Percentiles rank a stretch among this genome's conserved stretches.
Evolutionary conservation across 2,888 invertebrate genomes (phyloP).

Genomic region (Lepas anatifera): DNA sequence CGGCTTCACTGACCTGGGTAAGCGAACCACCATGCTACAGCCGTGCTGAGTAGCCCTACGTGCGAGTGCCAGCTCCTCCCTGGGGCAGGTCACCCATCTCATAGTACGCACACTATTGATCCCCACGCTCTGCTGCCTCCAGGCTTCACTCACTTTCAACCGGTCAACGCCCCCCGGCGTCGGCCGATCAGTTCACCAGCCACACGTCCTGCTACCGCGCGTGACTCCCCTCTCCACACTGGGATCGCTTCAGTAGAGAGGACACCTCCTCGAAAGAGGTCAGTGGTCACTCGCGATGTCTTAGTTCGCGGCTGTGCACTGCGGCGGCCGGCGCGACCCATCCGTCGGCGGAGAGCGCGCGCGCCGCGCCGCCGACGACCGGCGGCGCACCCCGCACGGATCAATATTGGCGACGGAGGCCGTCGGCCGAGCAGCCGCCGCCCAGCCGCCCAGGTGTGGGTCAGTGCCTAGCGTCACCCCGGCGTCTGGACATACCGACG

Average conservation of each 20-base stretch:
- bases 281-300: too few relatives aligned
- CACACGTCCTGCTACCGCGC: too few relatives aligned
- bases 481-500: too few relatives aligned
- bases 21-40: background rate
- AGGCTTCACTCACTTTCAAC: background rate
- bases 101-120: conserved; percentile 12
- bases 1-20: background rate
- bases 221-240: too few relatives aligned
- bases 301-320: too few relatives aligned
- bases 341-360: background rate
- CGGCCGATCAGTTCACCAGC: too few relatives aligned
- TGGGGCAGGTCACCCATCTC: background rate
- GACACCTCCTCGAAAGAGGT: too few relatives aligned
- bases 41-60: background rate
- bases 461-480: too few relatives aligned
- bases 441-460: too few relatives aligned
- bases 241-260: too few relatives aligned
- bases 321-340: background rate
- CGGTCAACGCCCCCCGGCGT: background rate
- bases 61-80: background rate
- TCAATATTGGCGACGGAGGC: background rate
- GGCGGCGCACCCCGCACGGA: background rate
- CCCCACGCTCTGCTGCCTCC: too few relatives aligned
- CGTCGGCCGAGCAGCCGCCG: background rate
- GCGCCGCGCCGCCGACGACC: background rate